Percentiles rank a stretch among this genome's conserved stretches.
Evolutionary conservation across 2,888 invertebrate genomes (phyloP).

Genomic region (Eupithecia centaureata): DNA sequence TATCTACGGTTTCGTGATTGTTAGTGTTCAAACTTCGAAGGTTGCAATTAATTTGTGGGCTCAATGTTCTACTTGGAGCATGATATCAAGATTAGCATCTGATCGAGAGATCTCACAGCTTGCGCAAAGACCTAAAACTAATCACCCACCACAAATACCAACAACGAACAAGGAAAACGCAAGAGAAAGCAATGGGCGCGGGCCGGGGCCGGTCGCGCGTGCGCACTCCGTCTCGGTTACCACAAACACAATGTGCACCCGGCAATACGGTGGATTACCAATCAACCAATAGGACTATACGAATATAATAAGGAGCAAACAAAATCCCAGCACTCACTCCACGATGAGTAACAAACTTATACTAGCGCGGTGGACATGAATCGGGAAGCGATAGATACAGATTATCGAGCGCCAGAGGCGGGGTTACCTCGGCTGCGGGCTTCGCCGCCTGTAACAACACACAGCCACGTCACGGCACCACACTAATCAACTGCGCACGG

Average conservation of each 20-base stretch:
- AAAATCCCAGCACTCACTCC: conserved; percentile 82
- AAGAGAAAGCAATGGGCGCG: conserved; percentile 70
- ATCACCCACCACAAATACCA: conserved; percentile 72
- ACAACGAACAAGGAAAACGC: conserved; percentile 71
- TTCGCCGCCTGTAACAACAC: conserved; percentile 88
- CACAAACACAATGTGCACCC: conserved; percentile 80
- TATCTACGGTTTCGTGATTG: conserved; percentile 68
- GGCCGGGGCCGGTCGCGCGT: conserved; percentile 54
- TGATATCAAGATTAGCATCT: conserved; percentile 68
- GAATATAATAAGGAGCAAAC: conserved; percentile 77
- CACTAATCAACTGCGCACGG: conserved; percentile 11
- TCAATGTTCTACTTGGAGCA: conserved; percentile 81
- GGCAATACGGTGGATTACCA: conserved; percentile 73
- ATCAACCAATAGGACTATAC: conserved; percentile 73
- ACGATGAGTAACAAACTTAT: conserved; percentile 72
- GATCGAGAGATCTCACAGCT: conserved; percentile 68
- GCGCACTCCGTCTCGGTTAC: conserved; percentile 66
- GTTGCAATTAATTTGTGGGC: conserved; percentile 74
- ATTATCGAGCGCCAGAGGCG: conserved; percentile 59
- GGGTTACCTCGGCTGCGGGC: conserved; percentile 87
- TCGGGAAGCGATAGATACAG: conserved; percentile 81
- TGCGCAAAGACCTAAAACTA: conserved; percentile 73
- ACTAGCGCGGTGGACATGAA: conserved; percentile 78
- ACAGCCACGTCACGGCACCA: conserved; percentile 63
- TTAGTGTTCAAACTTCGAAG: conserved; percentile 64